Percentiles rank a stretch among this genome's conserved stretches.
These are phyloP conservation scores for Octodonta nipae DNA, from an alignment of 2,888 invertebrate genomes.

Conservation along the genomic window DNA sequence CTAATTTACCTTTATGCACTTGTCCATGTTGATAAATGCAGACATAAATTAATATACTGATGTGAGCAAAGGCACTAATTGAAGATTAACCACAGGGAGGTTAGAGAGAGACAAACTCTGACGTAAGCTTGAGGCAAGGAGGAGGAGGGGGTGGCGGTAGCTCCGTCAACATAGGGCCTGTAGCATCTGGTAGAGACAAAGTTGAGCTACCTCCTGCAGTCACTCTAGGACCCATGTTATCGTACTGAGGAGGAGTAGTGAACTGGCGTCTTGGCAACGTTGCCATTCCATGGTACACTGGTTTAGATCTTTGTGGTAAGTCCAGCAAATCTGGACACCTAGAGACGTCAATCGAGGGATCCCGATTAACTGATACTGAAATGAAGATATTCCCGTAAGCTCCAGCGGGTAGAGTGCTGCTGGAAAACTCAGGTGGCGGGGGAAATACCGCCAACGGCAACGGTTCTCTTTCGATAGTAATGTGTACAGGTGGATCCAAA, in stretches of 20 bases:
- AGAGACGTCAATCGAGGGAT: slow-evolving; percentile 49
- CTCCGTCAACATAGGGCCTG: slow-evolving; percentile 33
- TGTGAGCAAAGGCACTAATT: slow-evolving; percentile 39
- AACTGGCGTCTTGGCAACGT: slow-evolving; percentile 33
- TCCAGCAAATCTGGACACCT: slow-evolving; percentile 72
- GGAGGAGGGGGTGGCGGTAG: slow-evolving; percentile 44
- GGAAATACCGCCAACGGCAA: slow-evolving; percentile 33
- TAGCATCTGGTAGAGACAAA: slow-evolving; percentile 62
- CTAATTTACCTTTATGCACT: slow-evolving; percentile 2
- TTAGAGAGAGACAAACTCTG: slow-evolving; percentile 45
- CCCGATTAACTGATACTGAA: slow-evolving; percentile 65
- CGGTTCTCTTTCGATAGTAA: slow-evolving; percentile 40
- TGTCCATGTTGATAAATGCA: neutral
- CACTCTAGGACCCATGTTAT: slow-evolving; percentile 81
- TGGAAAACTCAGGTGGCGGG: slow-evolving; percentile 49
- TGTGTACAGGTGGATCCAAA: slow-evolving; percentile 37
- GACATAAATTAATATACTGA: slow-evolving; percentile 17
- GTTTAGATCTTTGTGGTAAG: slow-evolving; percentile 44
- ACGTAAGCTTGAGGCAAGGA: slow-evolving; percentile 43
- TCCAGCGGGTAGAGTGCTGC: slow-evolving; percentile 38
- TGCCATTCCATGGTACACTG: slow-evolving; percentile 35
- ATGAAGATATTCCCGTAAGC: slow-evolving; percentile 70
- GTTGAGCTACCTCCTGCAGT: slow-evolving; percentile 81
- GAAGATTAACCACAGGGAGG: slow-evolving; percentile 33
- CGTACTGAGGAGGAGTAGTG: slow-evolving; percentile 44